Percentiles rank a stretch among this genome's conserved stretches.
Conservation (phyloP, 2,113 vertebrate genomes). For the Monopterus albus region DNA sequence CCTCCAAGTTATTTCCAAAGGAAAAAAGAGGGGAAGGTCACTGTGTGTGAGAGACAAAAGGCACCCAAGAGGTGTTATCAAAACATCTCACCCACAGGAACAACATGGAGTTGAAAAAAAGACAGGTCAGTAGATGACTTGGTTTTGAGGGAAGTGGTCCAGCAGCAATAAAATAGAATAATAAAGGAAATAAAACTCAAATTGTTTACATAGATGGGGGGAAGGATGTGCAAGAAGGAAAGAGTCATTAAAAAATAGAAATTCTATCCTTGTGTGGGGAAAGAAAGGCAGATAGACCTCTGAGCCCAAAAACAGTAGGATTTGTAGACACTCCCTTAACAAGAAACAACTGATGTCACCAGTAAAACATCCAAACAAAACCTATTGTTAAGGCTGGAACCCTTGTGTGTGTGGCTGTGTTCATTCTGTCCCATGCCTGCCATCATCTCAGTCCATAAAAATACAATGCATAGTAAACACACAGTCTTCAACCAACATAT, state of each 20-base stretch:
- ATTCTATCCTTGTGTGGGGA: background rate
- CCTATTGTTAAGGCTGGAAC: constrained; percentile 51
- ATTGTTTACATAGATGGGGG: background rate
- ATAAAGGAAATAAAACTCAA: constrained; percentile 6
- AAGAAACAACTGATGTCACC: constrained; percentile 59
- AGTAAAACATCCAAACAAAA: constrained; percentile 39
- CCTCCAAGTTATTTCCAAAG: constrained; percentile 46
- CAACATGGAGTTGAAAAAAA: constrained; percentile 13
- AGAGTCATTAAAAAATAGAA: background rate
- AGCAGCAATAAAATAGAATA: constrained; percentile 28
- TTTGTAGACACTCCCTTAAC: constrained; percentile 10
- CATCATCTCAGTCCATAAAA: constrained; percentile 26
- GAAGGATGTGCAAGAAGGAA: background rate
- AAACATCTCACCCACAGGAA: constrained; percentile 46
- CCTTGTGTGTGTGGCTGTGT: background rate
- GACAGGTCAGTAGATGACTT: constrained; percentile 11
- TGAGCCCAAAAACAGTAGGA: constrained; percentile 2
- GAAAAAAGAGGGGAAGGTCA: constrained; percentile 26
- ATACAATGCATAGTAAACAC: constrained; percentile 59
- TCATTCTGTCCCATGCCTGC: constrained; percentile 3
- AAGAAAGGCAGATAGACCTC: background rate
- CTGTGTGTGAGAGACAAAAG: constrained; percentile 12
- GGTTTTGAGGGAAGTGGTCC: background rate
- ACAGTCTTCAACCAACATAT: constrained; percentile 25
- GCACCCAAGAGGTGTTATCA: constrained; percentile 15